Percentiles rank a stretch among this genome's conserved stretches.
Conservation (phyloP, 1,140 invertebrate species). For the Ceratosolen solmsi region DNA sequence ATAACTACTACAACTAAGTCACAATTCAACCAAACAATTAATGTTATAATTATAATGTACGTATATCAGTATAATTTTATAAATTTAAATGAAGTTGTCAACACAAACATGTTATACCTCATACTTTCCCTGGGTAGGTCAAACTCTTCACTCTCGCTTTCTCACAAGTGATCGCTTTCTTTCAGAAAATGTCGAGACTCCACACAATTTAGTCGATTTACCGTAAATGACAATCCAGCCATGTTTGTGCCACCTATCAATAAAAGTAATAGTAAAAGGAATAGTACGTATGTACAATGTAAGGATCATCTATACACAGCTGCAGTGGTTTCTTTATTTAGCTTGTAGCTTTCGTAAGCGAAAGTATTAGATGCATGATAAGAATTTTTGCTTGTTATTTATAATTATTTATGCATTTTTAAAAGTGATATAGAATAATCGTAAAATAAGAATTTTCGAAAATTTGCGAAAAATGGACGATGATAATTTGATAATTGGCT, state of each 20-base stretch:
- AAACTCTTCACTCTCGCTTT: constrained; percentile 48
- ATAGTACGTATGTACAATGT: not conserved
- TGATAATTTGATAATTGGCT: too few relatives aligned
- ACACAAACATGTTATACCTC: not conserved
- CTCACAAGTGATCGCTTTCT: constrained; percentile 44
- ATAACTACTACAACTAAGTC: too few relatives aligned
- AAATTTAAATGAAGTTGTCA: not conserved
- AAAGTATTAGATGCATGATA: constrained; percentile 68
- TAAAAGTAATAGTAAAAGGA: not conserved
- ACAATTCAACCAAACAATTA: too few relatives aligned
- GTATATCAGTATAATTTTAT: not conserved
- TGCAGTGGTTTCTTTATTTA: not conserved
- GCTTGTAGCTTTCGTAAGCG: constrained; percentile 63
- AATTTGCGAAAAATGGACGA: too few relatives aligned
- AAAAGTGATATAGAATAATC: too few relatives aligned
- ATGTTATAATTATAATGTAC: too few relatives aligned
- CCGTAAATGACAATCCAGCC: not conserved
- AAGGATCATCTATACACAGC: not conserved
- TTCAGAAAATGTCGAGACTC: constrained; percentile 53
- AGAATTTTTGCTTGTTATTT: constrained; percentile 62
- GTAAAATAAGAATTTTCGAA: too few relatives aligned
- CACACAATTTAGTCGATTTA: too few relatives aligned
- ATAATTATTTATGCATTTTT: too few relatives aligned
- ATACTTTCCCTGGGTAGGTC: constrained; percentile 3
- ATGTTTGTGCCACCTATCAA: not conserved